Conservation (phyloP, 2,113 vertebrate genomes). For the Eidolon helvum region DNA sequence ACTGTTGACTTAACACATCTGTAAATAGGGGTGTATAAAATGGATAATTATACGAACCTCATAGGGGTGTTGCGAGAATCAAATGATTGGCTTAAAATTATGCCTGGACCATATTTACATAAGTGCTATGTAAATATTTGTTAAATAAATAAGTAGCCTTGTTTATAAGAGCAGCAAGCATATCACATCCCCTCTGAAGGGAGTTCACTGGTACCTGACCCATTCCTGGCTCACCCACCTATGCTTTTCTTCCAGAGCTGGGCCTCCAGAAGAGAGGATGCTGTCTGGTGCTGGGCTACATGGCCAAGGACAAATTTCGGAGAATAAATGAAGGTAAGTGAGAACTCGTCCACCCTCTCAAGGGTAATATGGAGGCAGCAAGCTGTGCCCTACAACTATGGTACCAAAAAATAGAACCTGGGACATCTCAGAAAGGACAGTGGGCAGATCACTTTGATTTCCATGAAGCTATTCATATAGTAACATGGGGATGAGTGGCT, state of each 20-base stretch:
- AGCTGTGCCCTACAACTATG: neutral
- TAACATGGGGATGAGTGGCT: neutral
- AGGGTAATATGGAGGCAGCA: neutral
- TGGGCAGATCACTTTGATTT: neutral
- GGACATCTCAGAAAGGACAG: neutral
- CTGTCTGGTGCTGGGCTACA: constrained; percentile 87
- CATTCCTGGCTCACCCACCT: neutral
- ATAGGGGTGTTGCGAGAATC: neutral
- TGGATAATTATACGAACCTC: neutral
- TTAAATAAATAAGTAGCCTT: neutral
- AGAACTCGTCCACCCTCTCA: neutral
- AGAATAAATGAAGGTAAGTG: constrained; percentile 89
- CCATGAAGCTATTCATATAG: neutral
- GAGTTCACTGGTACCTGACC: neutral
- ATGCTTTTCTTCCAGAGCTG: constrained; percentile 83
- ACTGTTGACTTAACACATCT: neutral
- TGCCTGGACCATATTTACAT: neutral
- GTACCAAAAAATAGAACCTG: neutral
- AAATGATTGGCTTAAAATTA: neutral
- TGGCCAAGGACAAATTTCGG: constrained; percentile 89
- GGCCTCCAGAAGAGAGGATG: constrained; percentile 87
- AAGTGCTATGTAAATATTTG: neutral
- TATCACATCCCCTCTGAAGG: neutral
- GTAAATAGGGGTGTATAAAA: neutral
- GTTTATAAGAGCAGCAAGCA: neutral